phyloP scores from a whole-genome alignment of 2,113 vertebrate genomes.

The Brachyhypopomus occidentalis region DNA sequence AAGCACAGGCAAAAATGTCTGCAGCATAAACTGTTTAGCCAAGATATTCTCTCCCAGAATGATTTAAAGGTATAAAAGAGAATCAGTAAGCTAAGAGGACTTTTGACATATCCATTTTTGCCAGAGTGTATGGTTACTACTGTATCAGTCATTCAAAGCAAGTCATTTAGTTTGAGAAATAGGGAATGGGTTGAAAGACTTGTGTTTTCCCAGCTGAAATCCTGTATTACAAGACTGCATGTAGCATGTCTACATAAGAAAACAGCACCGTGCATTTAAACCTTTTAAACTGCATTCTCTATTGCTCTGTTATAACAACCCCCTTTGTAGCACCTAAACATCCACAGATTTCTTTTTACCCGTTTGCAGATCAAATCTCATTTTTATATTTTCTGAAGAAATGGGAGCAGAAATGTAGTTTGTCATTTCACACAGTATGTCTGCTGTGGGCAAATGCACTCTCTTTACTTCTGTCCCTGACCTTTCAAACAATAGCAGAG shows the following conservation, averaged over 20 bases:
- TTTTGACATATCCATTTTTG: not conserved
- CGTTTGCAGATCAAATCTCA: not conserved
- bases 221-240: not conserved
- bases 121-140: not conserved
- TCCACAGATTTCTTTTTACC: too few species aligned
- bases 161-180: not conserved
- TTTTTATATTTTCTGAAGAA: not conserved
- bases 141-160: not conserved
- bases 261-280: not conserved
- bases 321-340: not conserved
- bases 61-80: not conserved
- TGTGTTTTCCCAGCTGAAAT: not conserved
- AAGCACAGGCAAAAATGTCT: too few species aligned
- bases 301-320: not conserved
- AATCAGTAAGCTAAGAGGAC: not conserved
- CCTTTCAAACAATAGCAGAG: constrained; percentile 3
- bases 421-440: not conserved
- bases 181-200: rapidly evolving
- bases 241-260: not conserved
- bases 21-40: not conserved
- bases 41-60: not conserved
- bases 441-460: not conserved
- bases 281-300: not conserved
- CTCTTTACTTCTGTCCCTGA: not conserved
- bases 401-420: not conserved